These are phyloP conservation scores for Heliangelus exortis DNA, from an alignment of 2,797 vertebrate species.

Conservation along the genomic window DNA sequence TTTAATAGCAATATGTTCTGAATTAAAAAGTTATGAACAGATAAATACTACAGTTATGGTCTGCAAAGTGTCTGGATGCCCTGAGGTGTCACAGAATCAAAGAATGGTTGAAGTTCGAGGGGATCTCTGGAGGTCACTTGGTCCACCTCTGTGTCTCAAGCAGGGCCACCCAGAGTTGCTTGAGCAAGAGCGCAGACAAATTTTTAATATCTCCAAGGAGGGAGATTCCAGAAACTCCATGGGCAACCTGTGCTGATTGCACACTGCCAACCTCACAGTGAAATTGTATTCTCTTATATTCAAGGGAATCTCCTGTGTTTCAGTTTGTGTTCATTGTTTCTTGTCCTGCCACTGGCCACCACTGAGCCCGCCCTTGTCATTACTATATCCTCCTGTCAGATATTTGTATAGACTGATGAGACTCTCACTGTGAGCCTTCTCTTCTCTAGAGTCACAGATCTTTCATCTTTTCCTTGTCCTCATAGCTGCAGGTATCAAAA, in stretches of 20 bases:
- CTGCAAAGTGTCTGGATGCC: neutral
- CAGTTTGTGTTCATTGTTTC: neutral
- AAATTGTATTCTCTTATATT: neutral
- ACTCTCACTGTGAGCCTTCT: neutral
- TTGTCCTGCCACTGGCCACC: neutral
- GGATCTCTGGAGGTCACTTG: neutral
- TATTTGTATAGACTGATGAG: neutral
- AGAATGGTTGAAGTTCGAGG: neutral
- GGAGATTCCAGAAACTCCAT: neutral
- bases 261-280: neutral
- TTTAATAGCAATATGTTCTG: neutral
- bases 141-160: neutral
- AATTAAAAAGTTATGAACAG: neutral
- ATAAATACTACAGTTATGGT: neutral
- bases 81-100: neutral
- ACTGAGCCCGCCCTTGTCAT: accelerated
- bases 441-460: neutral
- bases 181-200: neutral
- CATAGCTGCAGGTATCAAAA: too few relatives aligned
- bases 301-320: neutral
- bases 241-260: accelerated
- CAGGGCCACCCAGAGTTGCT: neutral
- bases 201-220: neutral
- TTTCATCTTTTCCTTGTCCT: neutral
- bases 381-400: neutral